phyloP scores from a whole-genome alignment of 1,140 invertebrate species.

The Drosophila subobscura region DNA sequence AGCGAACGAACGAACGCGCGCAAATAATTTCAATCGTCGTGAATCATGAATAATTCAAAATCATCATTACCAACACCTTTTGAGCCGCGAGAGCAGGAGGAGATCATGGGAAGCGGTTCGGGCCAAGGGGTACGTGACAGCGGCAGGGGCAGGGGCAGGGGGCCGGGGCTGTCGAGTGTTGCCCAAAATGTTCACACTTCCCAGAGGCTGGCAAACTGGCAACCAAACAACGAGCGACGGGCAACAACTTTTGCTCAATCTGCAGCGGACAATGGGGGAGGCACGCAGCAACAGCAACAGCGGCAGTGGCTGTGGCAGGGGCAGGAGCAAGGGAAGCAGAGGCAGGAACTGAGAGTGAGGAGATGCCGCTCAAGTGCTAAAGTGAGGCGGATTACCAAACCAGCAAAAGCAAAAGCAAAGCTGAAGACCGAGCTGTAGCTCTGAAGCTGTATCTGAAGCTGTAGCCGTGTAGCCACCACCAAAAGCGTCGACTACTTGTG shows the following conservation, averaged over 20 bases:
- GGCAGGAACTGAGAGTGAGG: conserved; percentile 42
- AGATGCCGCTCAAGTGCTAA: conserved; percentile 79
- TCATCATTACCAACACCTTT: conserved; percentile 82
- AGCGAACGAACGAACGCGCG: conserved; percentile 47
- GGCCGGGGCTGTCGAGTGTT: conserved; percentile 62
- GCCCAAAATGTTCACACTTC: conserved; percentile 82
- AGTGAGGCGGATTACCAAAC: conserved; percentile 77
- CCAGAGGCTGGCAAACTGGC: conserved; percentile 61
- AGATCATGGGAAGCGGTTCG: conserved; percentile 34
- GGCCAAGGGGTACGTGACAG: conserved; percentile 9
- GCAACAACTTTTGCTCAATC: conserved; percentile 75
- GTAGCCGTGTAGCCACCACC: conserved; percentile 59
- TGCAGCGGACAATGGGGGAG: conserved; percentile 70
- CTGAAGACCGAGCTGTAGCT: conserved; percentile 3
- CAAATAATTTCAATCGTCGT: conserved; percentile 82
- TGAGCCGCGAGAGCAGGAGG: conserved; percentile 45
- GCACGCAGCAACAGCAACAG: conserved; percentile 8
- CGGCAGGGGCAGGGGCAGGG: background rate
- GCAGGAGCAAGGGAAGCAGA: background rate
- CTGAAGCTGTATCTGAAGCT: conserved; percentile 28
- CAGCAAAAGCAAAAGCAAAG: conserved; percentile 58
- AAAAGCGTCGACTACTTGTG: conserved; percentile 48
- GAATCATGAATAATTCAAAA: conserved; percentile 82
- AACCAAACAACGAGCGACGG: conserved; percentile 39
- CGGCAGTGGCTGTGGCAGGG: conserved; percentile 1